phyloP scores from a whole-genome alignment of 2,888 invertebrate species.

The Neoitamus cyanurus region DNA sequence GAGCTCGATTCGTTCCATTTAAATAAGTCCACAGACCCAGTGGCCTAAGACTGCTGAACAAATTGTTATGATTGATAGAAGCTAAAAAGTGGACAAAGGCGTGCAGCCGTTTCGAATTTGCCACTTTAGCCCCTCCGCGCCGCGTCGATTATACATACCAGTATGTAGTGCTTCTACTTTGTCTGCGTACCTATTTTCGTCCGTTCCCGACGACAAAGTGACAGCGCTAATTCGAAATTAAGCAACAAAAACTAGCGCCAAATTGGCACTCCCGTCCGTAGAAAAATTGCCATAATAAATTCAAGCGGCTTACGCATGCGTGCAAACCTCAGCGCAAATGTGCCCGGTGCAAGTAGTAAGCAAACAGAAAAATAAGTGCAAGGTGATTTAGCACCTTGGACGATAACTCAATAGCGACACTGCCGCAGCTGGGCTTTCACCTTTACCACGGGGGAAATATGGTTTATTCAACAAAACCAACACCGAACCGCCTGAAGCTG shows the following conservation, averaged over 20 bases:
- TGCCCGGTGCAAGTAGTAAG: background rate
- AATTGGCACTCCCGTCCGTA: background rate
- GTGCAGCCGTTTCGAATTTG: background rate
- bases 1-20: background rate
- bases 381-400: constrained; percentile 17
- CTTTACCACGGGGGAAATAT: background rate
- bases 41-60: background rate
- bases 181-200: background rate
- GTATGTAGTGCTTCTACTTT: background rate
- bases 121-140: background rate
- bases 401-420: background rate
- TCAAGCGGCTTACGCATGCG: constrained; percentile 20
- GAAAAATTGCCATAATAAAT: constrained; percentile 5
- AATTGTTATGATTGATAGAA: background rate
- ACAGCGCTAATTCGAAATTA: background rate
- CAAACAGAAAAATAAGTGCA: background rate
- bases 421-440: background rate
- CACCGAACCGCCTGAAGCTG: background rate
- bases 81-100: background rate
- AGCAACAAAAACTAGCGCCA: background rate
- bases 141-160: background rate
- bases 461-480: background rate
- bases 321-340: background rate
- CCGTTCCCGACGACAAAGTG: background rate
- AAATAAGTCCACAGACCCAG: background rate